These are phyloP conservation scores for Toxostoma redivivum DNA, from an alignment of 2,113 vertebrate genomes.

Conservation along the genomic window DNA sequence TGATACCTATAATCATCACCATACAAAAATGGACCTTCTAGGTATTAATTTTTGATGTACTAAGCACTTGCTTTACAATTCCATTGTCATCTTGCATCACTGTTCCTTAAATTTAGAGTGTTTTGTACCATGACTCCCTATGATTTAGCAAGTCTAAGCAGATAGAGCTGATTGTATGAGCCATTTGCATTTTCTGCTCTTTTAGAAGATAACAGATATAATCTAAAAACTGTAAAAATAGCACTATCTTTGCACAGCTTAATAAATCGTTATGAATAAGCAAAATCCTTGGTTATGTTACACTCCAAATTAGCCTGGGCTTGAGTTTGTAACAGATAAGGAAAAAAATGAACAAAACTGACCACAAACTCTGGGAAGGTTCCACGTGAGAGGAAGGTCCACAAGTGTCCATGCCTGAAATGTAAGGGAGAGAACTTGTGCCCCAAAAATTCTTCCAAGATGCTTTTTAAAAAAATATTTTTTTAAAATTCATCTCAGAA, in stretches of 20 bases:
- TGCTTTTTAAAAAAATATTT: rapidly evolving
- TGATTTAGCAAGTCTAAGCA: neutral
- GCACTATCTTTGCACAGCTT: neutral
- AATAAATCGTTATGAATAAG: neutral
- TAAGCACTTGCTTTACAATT: constrained; percentile 21
- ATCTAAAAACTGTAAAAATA: neutral
- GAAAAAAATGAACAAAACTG: neutral
- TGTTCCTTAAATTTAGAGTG: neutral
- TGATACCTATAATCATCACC: neutral
- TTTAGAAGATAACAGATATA: neutral
- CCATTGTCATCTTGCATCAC: constrained; percentile 10
- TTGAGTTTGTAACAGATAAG: neutral
- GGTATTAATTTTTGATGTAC: constrained; percentile 40
- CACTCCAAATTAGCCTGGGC: neutral
- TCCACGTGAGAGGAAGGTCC: neutral
- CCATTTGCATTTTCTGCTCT: neutral
- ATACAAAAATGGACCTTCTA: neutral
- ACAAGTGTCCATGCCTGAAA: neutral
- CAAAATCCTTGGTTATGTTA: neutral
- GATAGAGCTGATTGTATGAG: neutral
- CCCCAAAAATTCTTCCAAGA: neutral
- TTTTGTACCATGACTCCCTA: neutral
- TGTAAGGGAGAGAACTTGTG: neutral
- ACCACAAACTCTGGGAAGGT: neutral
- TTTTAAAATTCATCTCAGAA: neutral